phyloP scores from a whole-genome alignment of 1,140 invertebrate species.

The Sweltsa coloradensis region DNA sequence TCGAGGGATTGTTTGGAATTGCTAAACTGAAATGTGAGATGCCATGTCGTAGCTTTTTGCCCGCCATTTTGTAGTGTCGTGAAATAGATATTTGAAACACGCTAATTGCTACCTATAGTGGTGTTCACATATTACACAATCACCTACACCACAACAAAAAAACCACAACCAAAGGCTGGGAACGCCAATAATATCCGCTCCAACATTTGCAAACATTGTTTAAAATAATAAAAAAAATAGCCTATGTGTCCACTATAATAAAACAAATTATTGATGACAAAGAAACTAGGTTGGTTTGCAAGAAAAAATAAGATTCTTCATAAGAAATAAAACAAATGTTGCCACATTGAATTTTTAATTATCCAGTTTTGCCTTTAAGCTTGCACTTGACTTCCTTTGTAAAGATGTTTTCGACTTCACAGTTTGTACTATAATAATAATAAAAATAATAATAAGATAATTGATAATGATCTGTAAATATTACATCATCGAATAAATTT shows the following conservation, averaged over 20 bases:
- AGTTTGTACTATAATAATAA: conserved; percentile 32
- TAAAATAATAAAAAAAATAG: conserved; percentile 10
- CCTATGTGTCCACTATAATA: conserved; percentile 16
- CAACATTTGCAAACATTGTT: conserved; percentile 8
- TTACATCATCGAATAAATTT: conserved; percentile 33
- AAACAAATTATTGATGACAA: conserved; percentile 6
- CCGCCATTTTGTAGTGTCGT: no score
- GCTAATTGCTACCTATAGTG: no score
- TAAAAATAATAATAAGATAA: no score
- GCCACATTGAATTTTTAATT: conserved; percentile 20
- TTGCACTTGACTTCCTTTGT: conserved; percentile 24
- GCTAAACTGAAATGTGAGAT: no score
- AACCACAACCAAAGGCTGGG: not conserved
- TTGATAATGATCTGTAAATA: conserved; percentile 32
- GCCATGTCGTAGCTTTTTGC: no score
- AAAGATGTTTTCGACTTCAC: conserved; percentile 28
- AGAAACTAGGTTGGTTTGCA: conserved; percentile 13
- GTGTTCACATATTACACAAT: not conserved
- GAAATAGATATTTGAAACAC: no score
- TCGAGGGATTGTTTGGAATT: no score
- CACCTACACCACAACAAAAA: not conserved
- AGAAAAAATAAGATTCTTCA: conserved; percentile 4
- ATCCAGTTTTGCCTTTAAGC: conserved; percentile 22
- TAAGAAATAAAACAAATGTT: conserved; percentile 16
- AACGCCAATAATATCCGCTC: conserved; percentile 7